Evolutionary conservation across 2,888 invertebrate species (phyloP).

Genomic region (Rugalucina vietnamica): DNA sequence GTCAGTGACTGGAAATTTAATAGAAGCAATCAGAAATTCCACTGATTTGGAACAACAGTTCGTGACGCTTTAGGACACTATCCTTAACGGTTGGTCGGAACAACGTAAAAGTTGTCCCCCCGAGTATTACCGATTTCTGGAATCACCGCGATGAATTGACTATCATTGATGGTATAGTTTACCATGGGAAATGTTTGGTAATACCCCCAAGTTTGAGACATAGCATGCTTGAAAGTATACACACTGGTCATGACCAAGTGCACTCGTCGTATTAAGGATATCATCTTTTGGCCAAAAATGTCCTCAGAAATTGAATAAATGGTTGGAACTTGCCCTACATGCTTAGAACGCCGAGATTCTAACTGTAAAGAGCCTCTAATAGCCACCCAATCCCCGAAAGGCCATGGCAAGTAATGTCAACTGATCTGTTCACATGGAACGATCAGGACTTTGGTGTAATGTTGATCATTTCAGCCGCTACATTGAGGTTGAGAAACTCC

Average conservation of each 20-base stretch:
- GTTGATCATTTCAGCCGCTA: conserved; percentile 55
- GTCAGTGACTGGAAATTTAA: conserved; percentile 32
- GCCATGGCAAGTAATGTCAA: conserved; percentile 55
- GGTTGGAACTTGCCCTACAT: conserved; percentile 31
- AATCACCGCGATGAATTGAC: conserved; percentile 21
- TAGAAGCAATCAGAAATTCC: conserved; percentile 13
- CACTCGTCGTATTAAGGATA: background rate
- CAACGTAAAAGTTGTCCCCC: conserved; percentile 6
- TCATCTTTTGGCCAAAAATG: conserved; percentile 7
- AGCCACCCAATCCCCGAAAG: conserved; percentile 46
- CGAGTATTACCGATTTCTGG: background rate
- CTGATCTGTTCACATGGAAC: conserved; percentile 53
- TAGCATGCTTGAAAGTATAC: conserved; percentile 37
- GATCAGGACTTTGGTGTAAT: conserved; percentile 38
- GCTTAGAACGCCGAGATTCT: conserved; percentile 40
- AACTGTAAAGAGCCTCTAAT: conserved; percentile 48
- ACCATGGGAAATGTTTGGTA: background rate
- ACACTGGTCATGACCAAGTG: conserved; percentile 37
- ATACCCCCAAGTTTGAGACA: conserved; percentile 5
- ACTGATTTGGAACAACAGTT: conserved; percentile 25
- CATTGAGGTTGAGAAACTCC: conserved; percentile 49
- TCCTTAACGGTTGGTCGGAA: conserved; percentile 47
- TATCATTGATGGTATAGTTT: background rate
- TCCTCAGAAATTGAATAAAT: background rate
- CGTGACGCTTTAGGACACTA: conserved; percentile 18